Evolutionary conservation across 2,888 invertebrate genomes (phyloP), one percentile per base, ranked within the genome.

Genomic region (Trachelus tabidus): DNA sequence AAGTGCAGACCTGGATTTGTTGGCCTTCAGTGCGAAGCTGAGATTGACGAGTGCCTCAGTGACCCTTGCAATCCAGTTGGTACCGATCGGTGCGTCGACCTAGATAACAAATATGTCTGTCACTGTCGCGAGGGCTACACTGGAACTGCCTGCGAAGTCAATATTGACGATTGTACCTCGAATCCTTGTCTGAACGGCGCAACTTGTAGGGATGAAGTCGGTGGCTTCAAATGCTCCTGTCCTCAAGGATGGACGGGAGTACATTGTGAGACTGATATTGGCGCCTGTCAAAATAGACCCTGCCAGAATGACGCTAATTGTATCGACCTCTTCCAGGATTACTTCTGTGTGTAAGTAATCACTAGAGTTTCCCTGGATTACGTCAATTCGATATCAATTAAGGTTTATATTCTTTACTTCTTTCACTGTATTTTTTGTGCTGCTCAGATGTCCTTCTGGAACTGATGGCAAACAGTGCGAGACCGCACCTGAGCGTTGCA

Each of bases 391-490:
- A 37, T 74, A 15, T 33, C 34, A 78, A 75, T 77, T 79, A 80
- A 81, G 79, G 80, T n/a, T 75, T 69, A 35, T 34, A 74, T 68
- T 76, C 68, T 80, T 79, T 79, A 69, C n/a, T 56, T 77, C 30
- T 73, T 77, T 34, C 30, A 34, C 73, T 76, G 15, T 73, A 33
- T 34, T 6, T 69, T 69, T 33, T 69, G 69, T 69, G 76, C 68
- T 80, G 90, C 90, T 76, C 85, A 96, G 96, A 12, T 98, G 98
- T 88, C 98, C 98, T 73, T 97, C 97, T 82, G 98, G 98, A 85
- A 98, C 98, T 0, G 98, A 98, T 88, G 99, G 98, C 12, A 98
- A 98, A 92, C 96, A 98, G 90, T 99, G 99, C 91, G 98, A 98
- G 92, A 98, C 98, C 0, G 98, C 98, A 0, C 98, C 98, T 4